phyloP scores from a whole-genome alignment of 2,113 vertebrate species.

The Tragelaphus imberbis region DNA sequence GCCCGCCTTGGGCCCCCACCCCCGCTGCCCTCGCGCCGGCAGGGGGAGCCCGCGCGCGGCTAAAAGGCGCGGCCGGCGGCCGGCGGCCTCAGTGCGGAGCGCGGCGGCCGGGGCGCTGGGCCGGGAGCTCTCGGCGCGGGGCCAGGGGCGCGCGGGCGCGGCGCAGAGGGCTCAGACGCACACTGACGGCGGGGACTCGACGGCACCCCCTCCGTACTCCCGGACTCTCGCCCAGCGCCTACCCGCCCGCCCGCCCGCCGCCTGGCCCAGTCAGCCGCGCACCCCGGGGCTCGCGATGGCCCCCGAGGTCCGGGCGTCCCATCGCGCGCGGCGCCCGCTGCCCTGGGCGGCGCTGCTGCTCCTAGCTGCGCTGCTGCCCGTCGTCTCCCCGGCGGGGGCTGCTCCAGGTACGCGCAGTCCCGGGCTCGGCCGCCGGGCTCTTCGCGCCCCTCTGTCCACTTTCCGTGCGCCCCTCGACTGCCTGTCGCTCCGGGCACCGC shows the following conservation, averaged over 20 bases:
- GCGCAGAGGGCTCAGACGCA: neutral
- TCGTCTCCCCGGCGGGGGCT: conserved; percentile 52
- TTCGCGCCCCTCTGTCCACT: neutral
- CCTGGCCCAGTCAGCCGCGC: neutral
- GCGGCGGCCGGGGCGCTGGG: neutral
- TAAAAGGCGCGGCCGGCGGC: conserved; percentile 25
- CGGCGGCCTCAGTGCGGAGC: conserved; percentile 17
- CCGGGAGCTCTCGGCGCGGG: neutral
- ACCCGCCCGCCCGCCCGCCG: neutral
- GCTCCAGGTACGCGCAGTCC: conserved; percentile 70
- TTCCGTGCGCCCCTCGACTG: neutral
- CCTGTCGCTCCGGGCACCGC: neutral
- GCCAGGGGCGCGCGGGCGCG: neutral
- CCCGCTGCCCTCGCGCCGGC: neutral
- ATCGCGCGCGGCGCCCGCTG: conserved; percentile 8
- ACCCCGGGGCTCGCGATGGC: conserved; percentile 63
- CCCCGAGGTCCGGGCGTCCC: conserved; percentile 23
- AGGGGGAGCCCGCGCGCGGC: conserved; percentile 68
- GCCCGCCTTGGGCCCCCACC: neutral
- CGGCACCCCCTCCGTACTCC: neutral
- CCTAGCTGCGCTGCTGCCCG: conserved; percentile 62
- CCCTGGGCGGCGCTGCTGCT: conserved; percentile 66
- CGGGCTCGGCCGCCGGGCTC: neutral
- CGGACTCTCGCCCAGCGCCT: neutral
- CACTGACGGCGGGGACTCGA: neutral